Evolutionary conservation across 2,888 invertebrate genomes (phyloP).

Genomic region (Rhogogaster chlorosoma): DNA sequence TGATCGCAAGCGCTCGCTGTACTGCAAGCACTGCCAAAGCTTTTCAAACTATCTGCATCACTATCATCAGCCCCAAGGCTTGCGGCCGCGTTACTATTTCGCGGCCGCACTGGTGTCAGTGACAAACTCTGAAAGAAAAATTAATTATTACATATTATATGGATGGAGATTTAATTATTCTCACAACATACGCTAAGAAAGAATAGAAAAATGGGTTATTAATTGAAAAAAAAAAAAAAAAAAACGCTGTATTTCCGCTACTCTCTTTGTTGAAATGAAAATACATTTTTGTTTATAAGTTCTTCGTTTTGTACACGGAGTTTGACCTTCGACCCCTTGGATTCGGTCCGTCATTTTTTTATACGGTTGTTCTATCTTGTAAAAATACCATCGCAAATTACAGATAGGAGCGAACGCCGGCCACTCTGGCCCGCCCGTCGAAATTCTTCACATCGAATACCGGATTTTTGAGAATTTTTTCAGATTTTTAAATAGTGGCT

Average conservation of each 20-base stretch:
- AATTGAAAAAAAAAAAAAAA: background rate
- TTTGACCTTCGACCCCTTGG: no score
- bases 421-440: no score
- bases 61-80: slow-evolving; percentile 78
- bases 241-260: background rate
- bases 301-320: no score
- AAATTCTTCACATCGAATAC: no score
- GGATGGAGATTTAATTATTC: background rate
- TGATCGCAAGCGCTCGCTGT: slow-evolving; percentile 91
- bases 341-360: no score
- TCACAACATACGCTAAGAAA: background rate
- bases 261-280: background rate
- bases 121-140: slow-evolving; percentile 70
- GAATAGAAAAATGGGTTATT: background rate
- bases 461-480: no score
- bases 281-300: background rate
- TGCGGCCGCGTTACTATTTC: slow-evolving; percentile 65
- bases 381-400: no score
- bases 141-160: background rate
- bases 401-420: no score
- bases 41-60: slow-evolving; percentile 88
- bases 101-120: slow-evolving; percentile 74
- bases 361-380: no score
- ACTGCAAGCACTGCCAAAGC: slow-evolving; percentile 87
- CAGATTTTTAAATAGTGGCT: no score